Percentiles rank a stretch among this genome's conserved stretches.
Evolutionary conservation across 2,888 invertebrate species (phyloP).

Genomic region (Parnassius glacialis): DNA sequence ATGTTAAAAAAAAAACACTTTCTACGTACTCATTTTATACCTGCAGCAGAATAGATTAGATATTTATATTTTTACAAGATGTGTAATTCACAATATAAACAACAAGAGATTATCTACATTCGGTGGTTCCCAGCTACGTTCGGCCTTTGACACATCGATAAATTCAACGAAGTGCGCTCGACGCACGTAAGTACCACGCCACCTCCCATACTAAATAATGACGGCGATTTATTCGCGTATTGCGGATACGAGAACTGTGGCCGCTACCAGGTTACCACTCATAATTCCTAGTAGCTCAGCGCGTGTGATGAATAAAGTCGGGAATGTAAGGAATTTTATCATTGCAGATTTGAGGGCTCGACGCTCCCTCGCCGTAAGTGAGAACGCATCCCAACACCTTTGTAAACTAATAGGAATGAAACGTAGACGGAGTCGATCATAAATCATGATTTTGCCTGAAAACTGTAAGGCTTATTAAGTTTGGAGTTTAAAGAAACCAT

Average conservation of each 20-base stretch:
- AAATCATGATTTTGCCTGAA: too few species aligned
- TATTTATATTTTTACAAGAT: too few species aligned
- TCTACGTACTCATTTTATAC: too few species aligned
- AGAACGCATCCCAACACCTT: constrained; percentile 49
- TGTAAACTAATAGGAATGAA: constrained; percentile 55
- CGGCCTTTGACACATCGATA: constrained; percentile 66
- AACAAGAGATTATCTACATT: constrained; percentile 1
- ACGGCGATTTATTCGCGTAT: constrained; percentile 64
- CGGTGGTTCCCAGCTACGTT: constrained; percentile 57
- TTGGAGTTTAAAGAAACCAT: too few species aligned
- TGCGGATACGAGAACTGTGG: constrained; percentile 60
- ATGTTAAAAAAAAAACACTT: neutral
- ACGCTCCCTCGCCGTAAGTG: constrained; percentile 58
- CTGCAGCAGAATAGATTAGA: too few species aligned
- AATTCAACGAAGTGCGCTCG: constrained; percentile 59
- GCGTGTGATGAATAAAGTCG: constrained; percentile 77
- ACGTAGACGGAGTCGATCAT: constrained; percentile 31
- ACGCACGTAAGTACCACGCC: constrained; percentile 59
- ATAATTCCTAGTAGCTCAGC: constrained; percentile 69
- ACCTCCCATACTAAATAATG: constrained; percentile 71
- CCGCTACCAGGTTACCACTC: constrained; percentile 53
- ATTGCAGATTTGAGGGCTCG: constrained; percentile 72
- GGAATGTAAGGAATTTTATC: constrained; percentile 70
- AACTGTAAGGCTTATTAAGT: too few species aligned
- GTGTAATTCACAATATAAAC: neutral